Evolutionary conservation across 2,888 invertebrate genomes (phyloP), one percentile per base, ranked within the genome.

Genomic region (Orthonevra nobilis): DNA sequence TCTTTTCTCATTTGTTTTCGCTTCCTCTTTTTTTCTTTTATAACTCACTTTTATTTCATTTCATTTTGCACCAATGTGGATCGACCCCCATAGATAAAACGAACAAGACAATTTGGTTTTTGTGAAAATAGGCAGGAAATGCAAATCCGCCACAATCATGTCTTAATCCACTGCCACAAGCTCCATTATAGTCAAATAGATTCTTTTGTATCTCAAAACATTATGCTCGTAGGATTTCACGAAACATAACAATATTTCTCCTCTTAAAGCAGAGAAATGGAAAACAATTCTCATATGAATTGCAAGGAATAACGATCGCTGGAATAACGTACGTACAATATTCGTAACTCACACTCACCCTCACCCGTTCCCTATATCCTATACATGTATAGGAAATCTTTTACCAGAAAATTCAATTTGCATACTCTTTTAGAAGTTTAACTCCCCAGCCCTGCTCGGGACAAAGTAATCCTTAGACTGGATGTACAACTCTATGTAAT

Each of bases 401-500:
- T 56, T 60, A 52, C 44, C 66, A 58, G 34, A 28, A 64, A 66
- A 66, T 66, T 66, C 66, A 74, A 66, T 74, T 74, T 74, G 60
- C 73, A 74, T 74, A 28, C 44, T 60, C 66, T 66, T n/a, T 66
- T 34, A 44, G 40, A 38, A 72, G 38, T 42, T 56, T 42, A 23
- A 20, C 10, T 48, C 3, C 58, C 34, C 36, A 23, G 12, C 12
- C 28, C 9, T 58, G 68, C 68, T 48, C 58, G 48, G 48, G 36
- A 46, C 56, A 46, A 46, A 28, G 52, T 54, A 64, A 52, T 54
- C 42, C 52, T 34, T 42, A 54, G 17, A 26, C 38, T 38, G 9
- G 28, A 40, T 28, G 50, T 38, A 50, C 30, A 48, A 9, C 30
- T 7, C 42, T 50, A 40, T 50, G 20, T 58, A 68, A 58, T 68